Evolutionary conservation across 2,888 invertebrate genomes (phyloP).

Genomic region (Ectemnius continuus): DNA sequence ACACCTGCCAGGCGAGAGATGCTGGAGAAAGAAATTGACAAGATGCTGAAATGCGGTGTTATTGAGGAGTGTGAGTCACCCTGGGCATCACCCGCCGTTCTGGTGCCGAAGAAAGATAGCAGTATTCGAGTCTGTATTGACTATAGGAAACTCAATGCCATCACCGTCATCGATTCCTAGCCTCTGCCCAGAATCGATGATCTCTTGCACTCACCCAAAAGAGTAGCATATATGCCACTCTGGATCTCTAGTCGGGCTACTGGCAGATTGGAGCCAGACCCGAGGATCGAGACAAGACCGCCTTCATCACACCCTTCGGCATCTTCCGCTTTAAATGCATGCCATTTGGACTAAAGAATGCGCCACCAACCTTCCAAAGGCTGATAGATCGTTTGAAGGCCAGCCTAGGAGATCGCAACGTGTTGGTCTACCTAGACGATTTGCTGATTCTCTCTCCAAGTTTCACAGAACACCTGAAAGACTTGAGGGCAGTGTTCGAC

Average conservation of each 20-base stretch:
- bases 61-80: too few species aligned
- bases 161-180: too few species aligned
- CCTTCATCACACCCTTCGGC: neutral
- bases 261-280: neutral
- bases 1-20: neutral
- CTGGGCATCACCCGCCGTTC: too few species aligned
- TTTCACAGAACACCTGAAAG: neutral
- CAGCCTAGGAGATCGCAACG: neutral
- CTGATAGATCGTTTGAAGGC: neutral
- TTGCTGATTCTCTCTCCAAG: neutral
- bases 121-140: too few species aligned
- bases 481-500: too few species aligned
- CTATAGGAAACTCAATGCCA: too few species aligned
- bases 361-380: neutral
- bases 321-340: neutral
- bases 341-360: neutral
- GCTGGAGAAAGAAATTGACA: neutral
- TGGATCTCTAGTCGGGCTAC: too few species aligned
- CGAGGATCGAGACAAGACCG: neutral
- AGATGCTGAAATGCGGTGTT: neutral
- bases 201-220: too few species aligned
- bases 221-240: too few species aligned
- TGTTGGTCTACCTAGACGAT: conserved; percentile 1
- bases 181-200: too few species aligned
- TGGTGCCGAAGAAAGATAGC: too few species aligned